Percentiles rank a stretch among this genome's conserved stretches.
Evolutionary conservation across 2,797 vertebrate genomes (phyloP).

Genomic region (Fratercula arctica): DNA sequence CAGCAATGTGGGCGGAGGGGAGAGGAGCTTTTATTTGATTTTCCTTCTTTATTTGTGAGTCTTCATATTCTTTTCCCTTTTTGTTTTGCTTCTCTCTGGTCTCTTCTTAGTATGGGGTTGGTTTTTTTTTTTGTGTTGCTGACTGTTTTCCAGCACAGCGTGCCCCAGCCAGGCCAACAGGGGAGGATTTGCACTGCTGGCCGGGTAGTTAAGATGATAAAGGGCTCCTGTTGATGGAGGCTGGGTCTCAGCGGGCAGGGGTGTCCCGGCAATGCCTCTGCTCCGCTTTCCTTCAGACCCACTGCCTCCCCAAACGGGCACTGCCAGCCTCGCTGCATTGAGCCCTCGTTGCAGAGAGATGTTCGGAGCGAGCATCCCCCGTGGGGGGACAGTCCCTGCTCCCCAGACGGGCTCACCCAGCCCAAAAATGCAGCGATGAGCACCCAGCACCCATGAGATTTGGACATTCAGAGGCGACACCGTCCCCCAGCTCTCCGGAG

Average conservation of each 20-base stretch:
- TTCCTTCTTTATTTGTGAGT: not conserved
- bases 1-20: not conserved
- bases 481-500: not conserved
- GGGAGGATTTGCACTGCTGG: not conserved
- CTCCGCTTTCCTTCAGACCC: not conserved
- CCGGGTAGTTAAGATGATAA: not conserved
- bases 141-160: not conserved
- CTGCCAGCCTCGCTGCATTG: not conserved
- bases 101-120: not conserved
- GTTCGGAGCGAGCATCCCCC: not conserved
- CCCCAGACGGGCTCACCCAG: not conserved
- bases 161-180: not conserved
- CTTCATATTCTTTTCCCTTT: not conserved
- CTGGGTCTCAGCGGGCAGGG: not conserved
- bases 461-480: not conserved
- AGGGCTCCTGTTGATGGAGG: not conserved
- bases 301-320: rapidly evolving
- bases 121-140: not conserved
- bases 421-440: rapidly evolving
- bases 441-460: not conserved
- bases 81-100: not conserved
- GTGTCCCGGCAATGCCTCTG: not conserved
- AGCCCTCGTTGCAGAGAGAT: not conserved
- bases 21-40: not conserved
- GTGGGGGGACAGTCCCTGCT: rapidly evolving